phyloP scores from a whole-genome alignment of 1,140 invertebrate species.

The Aporrectodea caliginosa region DNA sequence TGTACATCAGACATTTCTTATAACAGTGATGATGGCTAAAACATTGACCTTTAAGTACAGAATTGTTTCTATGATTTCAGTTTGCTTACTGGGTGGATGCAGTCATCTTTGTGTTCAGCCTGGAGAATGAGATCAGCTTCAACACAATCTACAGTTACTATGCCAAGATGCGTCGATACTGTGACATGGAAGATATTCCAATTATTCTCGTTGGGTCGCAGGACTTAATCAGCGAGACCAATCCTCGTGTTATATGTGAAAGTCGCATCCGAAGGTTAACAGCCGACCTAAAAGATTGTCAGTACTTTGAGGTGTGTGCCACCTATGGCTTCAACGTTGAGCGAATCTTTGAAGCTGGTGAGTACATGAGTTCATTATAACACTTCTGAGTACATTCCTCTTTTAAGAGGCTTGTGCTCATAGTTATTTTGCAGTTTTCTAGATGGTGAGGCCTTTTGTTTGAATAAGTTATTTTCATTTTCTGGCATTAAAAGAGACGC shows the following conservation, averaged over 20 bases:
- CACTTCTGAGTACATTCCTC: not conserved
- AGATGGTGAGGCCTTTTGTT: not conserved
- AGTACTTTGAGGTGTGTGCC: constrained; percentile 96
- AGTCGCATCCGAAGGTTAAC: constrained; percentile 84
- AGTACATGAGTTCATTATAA: constrained; percentile 43
- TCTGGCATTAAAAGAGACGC: not conserved
- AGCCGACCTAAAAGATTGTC: constrained; percentile 84
- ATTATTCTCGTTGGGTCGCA: constrained; percentile 95
- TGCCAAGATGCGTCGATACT: constrained; percentile 90
- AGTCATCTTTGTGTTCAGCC: constrained; percentile 93
- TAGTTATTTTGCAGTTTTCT: not conserved
- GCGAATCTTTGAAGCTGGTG: constrained; percentile 95
- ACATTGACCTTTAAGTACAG: not conserved
- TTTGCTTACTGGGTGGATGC: constrained; percentile 98
- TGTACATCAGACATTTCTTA: not conserved
- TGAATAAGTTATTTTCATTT: not conserved
- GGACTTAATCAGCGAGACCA: constrained; percentile 93
- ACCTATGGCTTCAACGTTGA: constrained; percentile 96
- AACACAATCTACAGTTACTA: constrained; percentile 91
- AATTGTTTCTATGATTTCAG: constrained; percentile 59
- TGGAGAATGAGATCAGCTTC: constrained; percentile 93
- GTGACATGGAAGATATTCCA: constrained; percentile 80
- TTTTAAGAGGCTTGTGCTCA: not conserved
- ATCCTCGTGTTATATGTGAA: constrained; percentile 91
- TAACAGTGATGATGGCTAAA: not conserved